phyloP scores from a whole-genome alignment of 1,140 invertebrate species.

The Drosophila virilis region DNA sequence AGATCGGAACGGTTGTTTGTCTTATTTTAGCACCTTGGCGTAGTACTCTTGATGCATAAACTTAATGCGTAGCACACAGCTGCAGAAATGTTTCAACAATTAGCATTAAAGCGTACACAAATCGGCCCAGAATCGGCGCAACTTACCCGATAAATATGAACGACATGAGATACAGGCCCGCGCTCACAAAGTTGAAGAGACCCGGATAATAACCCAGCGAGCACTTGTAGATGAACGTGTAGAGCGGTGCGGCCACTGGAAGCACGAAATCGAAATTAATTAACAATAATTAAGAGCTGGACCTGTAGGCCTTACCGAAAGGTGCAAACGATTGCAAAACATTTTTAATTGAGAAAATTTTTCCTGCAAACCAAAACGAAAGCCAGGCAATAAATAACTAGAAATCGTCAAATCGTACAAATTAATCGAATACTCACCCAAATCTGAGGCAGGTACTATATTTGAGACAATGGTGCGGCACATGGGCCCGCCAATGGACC shows the following conservation, averaged over 20 bases:
- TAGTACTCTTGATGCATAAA: constrained; percentile 70
- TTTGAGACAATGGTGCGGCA: constrained; percentile 88
- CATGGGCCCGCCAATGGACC: constrained; percentile 86
- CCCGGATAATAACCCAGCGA: constrained; percentile 86
- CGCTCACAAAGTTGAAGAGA: constrained; percentile 86
- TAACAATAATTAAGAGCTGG: constrained; percentile 26
- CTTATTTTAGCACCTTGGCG: constrained; percentile 72
- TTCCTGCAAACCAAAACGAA: constrained; percentile 78
- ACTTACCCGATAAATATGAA: constrained; percentile 85
- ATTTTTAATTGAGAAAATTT: constrained; percentile 87
- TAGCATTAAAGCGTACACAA: constrained; percentile 5
- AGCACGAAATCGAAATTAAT: constrained; percentile 16
- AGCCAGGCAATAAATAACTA: background rate
- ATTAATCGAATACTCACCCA: constrained; percentile 85
- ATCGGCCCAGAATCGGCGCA: background rate
- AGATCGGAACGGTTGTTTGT: background rate
- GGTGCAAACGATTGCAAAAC: constrained; percentile 87
- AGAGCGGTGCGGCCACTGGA: constrained; percentile 86
- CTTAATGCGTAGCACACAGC: constrained; percentile 74
- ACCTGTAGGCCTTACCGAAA: constrained; percentile 74
- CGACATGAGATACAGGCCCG: constrained; percentile 80
- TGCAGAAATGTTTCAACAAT: constrained; percentile 39
- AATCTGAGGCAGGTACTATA: constrained; percentile 87
- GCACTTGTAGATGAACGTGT: constrained; percentile 86
- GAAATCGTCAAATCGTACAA: background rate